A percentile compares a stretch with the other conserved stretches of the same genome.
Conservation (phyloP, 2,888 invertebrate genomes). For the Sepiola atlantica region DNA sequence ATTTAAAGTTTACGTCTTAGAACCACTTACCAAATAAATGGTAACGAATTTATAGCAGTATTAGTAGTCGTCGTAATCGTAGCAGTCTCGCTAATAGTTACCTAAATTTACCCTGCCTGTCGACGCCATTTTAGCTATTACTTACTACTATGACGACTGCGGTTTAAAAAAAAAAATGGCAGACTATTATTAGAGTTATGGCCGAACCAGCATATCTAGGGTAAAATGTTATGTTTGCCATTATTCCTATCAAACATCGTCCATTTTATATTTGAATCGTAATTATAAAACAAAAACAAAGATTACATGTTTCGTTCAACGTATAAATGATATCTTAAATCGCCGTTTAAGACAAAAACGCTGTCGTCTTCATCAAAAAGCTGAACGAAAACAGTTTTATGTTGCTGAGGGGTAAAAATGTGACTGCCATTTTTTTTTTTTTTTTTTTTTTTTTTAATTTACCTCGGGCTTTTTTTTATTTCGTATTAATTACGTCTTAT, state of each 20-base stretch:
- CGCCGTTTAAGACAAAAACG: not conserved
- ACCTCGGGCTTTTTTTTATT: not conserved
- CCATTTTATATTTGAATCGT: not conserved
- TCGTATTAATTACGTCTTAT: not conserved
- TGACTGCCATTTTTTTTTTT: not conserved
- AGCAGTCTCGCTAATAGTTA: not conserved
- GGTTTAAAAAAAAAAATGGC: not conserved
- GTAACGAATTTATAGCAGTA: not conserved
- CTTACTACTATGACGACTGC: not conserved
- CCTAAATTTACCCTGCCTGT: not conserved
- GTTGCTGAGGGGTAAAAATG: not conserved
- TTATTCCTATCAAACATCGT: not conserved
- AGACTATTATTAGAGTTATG: not conserved
- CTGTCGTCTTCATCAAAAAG: not conserved
- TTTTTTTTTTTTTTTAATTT: not conserved
- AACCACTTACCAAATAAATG: too few species aligned
- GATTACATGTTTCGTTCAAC: not conserved
- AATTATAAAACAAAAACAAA: too few species aligned
- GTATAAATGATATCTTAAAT: not conserved
- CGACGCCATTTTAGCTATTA: not conserved
- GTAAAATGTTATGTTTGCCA: not conserved
- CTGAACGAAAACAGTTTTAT: not conserved
- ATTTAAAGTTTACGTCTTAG: not conserved
- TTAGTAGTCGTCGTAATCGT: not conserved
- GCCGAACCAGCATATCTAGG: not conserved